Percentiles rank a stretch among this genome's conserved stretches.
phyloP scores from a whole-genome alignment of 2,888 invertebrate species.

The Oscheius sp. region DNA sequence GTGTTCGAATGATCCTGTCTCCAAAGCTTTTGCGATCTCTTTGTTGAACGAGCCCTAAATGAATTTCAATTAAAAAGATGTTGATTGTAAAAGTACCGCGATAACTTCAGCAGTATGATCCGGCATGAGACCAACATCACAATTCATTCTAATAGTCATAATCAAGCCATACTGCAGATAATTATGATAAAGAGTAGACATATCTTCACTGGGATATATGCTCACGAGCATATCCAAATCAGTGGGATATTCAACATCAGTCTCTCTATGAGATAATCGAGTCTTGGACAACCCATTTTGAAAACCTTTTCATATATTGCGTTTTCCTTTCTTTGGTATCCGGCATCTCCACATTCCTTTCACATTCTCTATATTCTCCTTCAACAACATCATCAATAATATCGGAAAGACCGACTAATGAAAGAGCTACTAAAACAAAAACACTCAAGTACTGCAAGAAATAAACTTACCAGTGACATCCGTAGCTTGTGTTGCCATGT shows the following conservation, averaged over 20 bases:
- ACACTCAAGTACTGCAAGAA: no score
- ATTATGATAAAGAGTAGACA: slow-evolving; percentile 7
- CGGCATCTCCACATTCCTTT: not conserved
- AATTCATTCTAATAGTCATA: not conserved
- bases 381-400: slow-evolving; percentile 7
- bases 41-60: slow-evolving; percentile 8
- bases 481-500: not conserved
- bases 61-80: not conserved
- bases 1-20: slow-evolving; percentile 8
- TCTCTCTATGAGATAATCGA: not conserved
- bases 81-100: not conserved
- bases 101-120: slow-evolving; percentile 6
- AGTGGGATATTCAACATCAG: no score
- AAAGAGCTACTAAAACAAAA: slow-evolving; percentile 23
- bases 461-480: slow-evolving; percentile 18
- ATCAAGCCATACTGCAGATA: slow-evolving; percentile 10
- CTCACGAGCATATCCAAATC: slow-evolving; percentile 21
- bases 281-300: no score
- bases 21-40: slow-evolving; percentile 19
- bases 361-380: not conserved
- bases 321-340: slow-evolving; percentile 9
- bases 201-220: slow-evolving; percentile 20
- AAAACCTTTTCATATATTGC: not conserved
- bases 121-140: not conserved
- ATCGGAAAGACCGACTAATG: not conserved